phyloP scores from a whole-genome alignment of 2,888 invertebrate genomes.

The Phorcus lineatus region DNA sequence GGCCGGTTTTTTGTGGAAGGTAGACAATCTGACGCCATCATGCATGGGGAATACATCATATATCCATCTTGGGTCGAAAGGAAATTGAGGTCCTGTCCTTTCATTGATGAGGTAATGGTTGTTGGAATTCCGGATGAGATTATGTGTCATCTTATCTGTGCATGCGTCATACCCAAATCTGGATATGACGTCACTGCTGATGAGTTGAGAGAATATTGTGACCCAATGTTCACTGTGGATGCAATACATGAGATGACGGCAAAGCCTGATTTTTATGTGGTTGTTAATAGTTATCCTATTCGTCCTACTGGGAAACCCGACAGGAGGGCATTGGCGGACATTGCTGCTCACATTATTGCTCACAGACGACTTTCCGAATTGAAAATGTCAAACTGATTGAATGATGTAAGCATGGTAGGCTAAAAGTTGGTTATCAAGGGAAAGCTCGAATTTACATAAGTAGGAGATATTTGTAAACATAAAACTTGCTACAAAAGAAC shows the following conservation, averaged over 20 bases:
- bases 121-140: neutral
- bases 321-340: neutral
- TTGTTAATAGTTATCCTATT: neutral
- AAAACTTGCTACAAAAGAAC: no score
- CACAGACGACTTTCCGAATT: no score
- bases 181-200: neutral
- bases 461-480: no score
- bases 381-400: no score
- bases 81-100: neutral
- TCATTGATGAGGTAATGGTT: neutral
- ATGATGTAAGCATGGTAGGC: no score
- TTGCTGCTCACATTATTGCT: neutral
- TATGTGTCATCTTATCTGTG: neutral
- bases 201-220: neutral
- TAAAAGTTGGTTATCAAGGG: no score
- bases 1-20: neutral
- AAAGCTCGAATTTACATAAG: no score
- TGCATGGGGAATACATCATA: neutral
- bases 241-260: neutral
- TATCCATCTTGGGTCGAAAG: constrained; percentile 11
- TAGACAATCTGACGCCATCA: constrained; percentile 1
- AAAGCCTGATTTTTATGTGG: neutral
- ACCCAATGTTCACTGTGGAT: neutral
- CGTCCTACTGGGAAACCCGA: neutral
- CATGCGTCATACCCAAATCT: neutral